Conservation (phyloP, 1,140 invertebrate species). For the Chelonus insularis region DNA sequence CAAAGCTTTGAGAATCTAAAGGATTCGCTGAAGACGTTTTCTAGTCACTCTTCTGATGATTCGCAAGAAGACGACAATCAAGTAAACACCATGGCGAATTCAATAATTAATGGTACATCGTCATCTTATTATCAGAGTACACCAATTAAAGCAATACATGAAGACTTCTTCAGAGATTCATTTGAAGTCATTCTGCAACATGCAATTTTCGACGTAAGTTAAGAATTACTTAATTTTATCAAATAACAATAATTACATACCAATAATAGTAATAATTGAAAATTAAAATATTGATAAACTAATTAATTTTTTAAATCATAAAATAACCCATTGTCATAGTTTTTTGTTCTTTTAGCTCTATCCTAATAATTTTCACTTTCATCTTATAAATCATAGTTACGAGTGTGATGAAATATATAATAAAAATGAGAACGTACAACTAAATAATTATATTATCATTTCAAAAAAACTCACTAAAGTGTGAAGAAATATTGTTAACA, state of each 20-base stretch:
- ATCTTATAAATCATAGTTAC: no score
- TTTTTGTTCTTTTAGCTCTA: no score
- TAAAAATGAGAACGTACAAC: no score
- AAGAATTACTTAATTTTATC: background rate
- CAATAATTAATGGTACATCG: constrained; percentile 2
- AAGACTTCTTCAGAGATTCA: constrained; percentile 71
- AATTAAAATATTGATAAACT: no score
- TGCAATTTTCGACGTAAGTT: constrained; percentile 71
- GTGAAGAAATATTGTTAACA: background rate
- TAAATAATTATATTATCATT: no score
- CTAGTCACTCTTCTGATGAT: background rate
- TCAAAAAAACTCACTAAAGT: background rate
- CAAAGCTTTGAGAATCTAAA: constrained; percentile 19
- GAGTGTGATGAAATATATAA: no score
- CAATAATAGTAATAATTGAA: background rate
- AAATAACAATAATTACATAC: no score
- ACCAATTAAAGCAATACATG: constrained; percentile 65
- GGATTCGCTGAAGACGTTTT: background rate
- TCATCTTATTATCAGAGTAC: constrained; percentile 7
- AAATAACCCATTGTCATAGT: no score
- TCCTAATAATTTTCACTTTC: no score
- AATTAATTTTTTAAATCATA: no score
- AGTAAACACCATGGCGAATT: constrained; percentile 4
- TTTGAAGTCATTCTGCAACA: constrained; percentile 73
- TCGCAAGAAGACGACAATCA: background rate